Percentiles rank a stretch among this genome's conserved stretches.
These are phyloP conservation scores for Poecilia wingei DNA, from an alignment of 2,797 vertebrate species.

Conservation along the genomic window DNA sequence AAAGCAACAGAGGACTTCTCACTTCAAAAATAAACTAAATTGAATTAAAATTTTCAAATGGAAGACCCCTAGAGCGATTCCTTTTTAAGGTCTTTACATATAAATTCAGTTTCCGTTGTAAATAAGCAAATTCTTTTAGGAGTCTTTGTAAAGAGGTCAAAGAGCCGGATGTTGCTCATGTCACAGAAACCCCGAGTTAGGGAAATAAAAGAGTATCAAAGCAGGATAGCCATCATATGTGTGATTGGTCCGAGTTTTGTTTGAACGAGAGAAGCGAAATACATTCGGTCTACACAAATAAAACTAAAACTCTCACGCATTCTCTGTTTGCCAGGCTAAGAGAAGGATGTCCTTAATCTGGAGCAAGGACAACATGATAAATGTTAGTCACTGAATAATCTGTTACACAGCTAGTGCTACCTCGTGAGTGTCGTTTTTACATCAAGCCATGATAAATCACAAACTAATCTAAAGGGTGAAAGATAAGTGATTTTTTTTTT, in stretches of 20 bases:
- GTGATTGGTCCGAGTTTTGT: not conserved
- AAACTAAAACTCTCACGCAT: constrained; percentile 5
- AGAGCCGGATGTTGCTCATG: not conserved
- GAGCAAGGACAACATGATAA: constrained; percentile 23
- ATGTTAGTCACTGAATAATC: constrained; percentile 12
- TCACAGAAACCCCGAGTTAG: not conserved
- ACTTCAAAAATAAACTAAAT: not conserved
- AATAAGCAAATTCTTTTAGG: not conserved
- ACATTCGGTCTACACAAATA: not conserved
- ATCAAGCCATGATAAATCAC: not conserved
- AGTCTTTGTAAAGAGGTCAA: not conserved
- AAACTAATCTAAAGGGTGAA: not conserved
- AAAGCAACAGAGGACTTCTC: not conserved
- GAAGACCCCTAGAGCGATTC: not conserved
- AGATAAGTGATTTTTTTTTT: not conserved
- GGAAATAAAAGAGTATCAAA: not conserved
- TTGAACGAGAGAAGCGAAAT: constrained; percentile 11
- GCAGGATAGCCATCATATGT: not conserved
- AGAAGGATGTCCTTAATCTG: constrained; percentile 10
- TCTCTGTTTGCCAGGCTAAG: constrained; percentile 10
- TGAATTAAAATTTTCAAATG: not conserved
- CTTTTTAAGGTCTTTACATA: not conserved
- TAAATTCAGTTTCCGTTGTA: not conserved
- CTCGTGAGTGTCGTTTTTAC: constrained; percentile 3
- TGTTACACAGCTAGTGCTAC: not conserved